Evolutionary conservation across 2,888 invertebrate genomes (phyloP).

Genomic region (Nemotelus nigrinus): DNA sequence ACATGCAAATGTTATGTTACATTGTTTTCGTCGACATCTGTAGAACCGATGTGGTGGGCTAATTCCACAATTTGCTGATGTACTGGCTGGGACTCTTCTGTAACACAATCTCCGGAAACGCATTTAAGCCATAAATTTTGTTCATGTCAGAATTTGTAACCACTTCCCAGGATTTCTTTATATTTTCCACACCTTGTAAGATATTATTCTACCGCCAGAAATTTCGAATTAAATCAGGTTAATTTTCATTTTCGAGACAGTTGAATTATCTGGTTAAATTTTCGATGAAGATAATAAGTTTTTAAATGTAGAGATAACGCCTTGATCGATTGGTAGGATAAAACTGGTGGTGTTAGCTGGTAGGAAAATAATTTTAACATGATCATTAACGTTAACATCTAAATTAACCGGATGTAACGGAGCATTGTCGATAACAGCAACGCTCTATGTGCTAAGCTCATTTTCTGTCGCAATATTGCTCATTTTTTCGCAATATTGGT

Average conservation of each 20-base stretch:
- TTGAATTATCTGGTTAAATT: not conserved
- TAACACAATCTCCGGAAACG: not conserved
- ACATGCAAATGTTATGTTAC: not conserved
- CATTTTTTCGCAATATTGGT: no score
- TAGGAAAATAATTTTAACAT: not conserved
- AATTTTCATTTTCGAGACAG: not conserved
- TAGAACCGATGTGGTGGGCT: not conserved
- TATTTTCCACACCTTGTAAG: not conserved
- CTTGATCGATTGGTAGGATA: not conserved
- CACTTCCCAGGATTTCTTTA: not conserved
- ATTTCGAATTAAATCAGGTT: not conserved
- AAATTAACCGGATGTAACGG: slow-evolving; percentile 7
- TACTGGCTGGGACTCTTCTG: not conserved
- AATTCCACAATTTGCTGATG: not conserved
- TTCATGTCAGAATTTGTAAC: not conserved
- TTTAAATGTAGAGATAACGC: not conserved
- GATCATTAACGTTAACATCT: not conserved
- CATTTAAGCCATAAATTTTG: not conserved
- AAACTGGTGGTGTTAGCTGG: not conserved
- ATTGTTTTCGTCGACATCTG: not conserved
- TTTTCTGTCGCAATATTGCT: slow-evolving; percentile 4
- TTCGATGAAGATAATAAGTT: not conserved
- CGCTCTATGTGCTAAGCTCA: not conserved
- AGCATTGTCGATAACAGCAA: slow-evolving; percentile 8
- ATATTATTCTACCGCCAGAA: not conserved